phyloP scores from a whole-genome alignment of 2,113 vertebrate genomes.

The Andinoacara biseriatus region DNA sequence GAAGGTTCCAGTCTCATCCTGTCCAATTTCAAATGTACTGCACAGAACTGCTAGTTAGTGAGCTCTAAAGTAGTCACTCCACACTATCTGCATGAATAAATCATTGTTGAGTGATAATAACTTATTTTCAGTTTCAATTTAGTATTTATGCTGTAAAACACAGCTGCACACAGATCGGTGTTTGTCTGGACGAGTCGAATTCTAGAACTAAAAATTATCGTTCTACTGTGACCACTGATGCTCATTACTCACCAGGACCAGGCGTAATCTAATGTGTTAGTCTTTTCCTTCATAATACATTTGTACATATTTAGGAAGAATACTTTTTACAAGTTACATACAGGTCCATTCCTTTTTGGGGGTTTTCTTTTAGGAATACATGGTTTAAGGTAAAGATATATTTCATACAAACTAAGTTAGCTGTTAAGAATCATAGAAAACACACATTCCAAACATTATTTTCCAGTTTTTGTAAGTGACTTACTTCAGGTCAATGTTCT shows the following conservation, averaged over 20 bases:
- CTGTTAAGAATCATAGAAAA: not conserved
- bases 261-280: slow-evolving; percentile 11
- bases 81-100: slow-evolving; percentile 14
- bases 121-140: slow-evolving; percentile 19
- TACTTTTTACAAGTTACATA: not conserved
- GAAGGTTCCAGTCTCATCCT: not conserved
- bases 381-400: not conserved
- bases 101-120: not conserved
- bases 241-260: slow-evolving; percentile 8
- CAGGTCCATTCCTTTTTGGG: not conserved
- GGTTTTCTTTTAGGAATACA: not conserved
- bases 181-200: slow-evolving; percentile 15
- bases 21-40: not conserved
- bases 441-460: not conserved
- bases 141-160: slow-evolving; percentile 13
- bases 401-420: not conserved
- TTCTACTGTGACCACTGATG: slow-evolving; percentile 15
- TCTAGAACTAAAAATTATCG: not conserved
- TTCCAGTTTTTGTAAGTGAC: not conserved
- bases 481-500: not conserved
- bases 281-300: slow-evolving; percentile 14
- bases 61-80: not conserved
- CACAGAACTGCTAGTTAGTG: not conserved
- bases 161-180: slow-evolving; percentile 22
- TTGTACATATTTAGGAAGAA: not conserved